phyloP scores from a whole-genome alignment of 1,140 invertebrate genomes.

The Lasioglossum albipes region DNA sequence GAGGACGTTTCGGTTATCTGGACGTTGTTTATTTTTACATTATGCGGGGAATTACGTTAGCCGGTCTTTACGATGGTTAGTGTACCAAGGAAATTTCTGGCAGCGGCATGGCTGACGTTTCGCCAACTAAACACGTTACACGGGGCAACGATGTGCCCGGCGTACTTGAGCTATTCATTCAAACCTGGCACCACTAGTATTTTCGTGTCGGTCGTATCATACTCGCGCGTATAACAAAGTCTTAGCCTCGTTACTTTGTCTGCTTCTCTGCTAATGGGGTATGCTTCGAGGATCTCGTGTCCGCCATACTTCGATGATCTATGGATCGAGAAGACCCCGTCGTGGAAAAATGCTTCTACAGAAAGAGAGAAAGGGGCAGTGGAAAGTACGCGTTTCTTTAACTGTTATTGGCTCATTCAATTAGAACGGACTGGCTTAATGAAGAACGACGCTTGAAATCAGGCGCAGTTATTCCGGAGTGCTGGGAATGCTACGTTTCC shows the following conservation, averaged over 20 bases:
- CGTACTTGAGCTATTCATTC: slow-evolving; percentile 51
- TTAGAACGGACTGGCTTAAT: not conserved
- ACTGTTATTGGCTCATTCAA: not conserved
- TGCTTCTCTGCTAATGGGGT: not conserved
- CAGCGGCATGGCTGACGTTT: slow-evolving; percentile 38
- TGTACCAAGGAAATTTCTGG: slow-evolving; percentile 57
- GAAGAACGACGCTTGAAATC: slow-evolving; percentile 12
- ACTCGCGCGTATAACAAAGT: slow-evolving; percentile 15
- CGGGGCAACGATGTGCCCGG: not conserved
- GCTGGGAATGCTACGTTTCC: not conserved
- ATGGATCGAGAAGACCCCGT: too few relatives aligned
- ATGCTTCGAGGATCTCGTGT: not conserved
- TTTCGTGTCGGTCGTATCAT: slow-evolving; percentile 22
- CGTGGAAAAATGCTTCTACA: too few relatives aligned
- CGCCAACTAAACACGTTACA: slow-evolving; percentile 18
- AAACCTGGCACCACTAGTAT: slow-evolving; percentile 23
- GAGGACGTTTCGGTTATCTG: slow-evolving; percentile 18
- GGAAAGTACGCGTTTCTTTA: not conserved
- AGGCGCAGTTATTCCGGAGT: not conserved
- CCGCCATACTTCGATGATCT: too few relatives aligned
- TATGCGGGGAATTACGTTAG: slow-evolving; percentile 49
- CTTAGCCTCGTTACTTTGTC: not conserved
- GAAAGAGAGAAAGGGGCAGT: too few relatives aligned
- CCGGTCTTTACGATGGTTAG: slow-evolving; percentile 50
- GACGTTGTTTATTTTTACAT: slow-evolving; percentile 54